Base-by-base conservation (phyloP, 2,888 invertebrate genomes). In the Venusia cambrica region DNA sequence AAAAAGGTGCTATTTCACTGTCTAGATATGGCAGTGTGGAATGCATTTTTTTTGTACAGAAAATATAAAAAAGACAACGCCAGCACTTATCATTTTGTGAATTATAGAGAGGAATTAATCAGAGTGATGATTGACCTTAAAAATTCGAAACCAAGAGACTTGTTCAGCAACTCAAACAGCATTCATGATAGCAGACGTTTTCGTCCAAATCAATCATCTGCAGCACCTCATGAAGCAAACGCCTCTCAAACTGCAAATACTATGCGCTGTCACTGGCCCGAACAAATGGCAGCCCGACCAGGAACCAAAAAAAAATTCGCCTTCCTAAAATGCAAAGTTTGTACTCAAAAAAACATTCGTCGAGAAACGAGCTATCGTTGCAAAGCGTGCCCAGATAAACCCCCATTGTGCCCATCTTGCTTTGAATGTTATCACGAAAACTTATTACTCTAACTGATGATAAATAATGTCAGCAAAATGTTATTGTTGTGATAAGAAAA, bases 321-420 rank as follows among this genome's bases (percentile, higher is more conserved):
- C 13, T 50, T 47, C 17, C 30, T 51, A 8, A 46, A 43, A 26
- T 54, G 49, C 27, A 32, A 34, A 32, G 45, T 51, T 17, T 49
- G 54, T 38, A 24, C 39, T 4, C 42, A 50, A 34, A 35, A 47
- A 11, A 42, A 46, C 10, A 32, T 38, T 7, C 18, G 31, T 13
- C 31, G 28, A 26, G 39, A 49, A 30, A 46, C 49, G 7, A 35
- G 41, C 22, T 41, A 39, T 21, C 34, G 38, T 4, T 49, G 44
- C 18, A 44, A 39, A 10, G 42, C 36, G 11, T 45, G 40, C 24
- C 16, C 19, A 10, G 26, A 29, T n/a, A 40, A 38, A 18, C 18
- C 18, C 18, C 18, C 18, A 18, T 18, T 18, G 18, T 18, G 18
- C 18, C 18, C 18, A 18, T 18, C 18, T 18, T 18, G 18, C 18